Evolutionary conservation across 2,888 invertebrate genomes (phyloP).

Genomic region (Epiblema foenella): DNA sequence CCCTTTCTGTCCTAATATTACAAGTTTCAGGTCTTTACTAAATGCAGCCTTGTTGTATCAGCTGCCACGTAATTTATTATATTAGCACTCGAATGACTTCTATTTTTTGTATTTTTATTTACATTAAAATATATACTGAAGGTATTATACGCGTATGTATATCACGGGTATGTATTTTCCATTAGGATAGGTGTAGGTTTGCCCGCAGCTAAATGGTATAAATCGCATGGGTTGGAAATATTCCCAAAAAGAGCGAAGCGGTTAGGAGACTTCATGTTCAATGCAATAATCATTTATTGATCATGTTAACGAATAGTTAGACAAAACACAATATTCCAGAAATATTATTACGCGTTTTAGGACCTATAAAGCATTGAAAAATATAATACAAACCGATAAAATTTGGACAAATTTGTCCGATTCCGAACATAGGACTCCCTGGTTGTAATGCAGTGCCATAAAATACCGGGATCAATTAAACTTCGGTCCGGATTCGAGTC

Average conservation of each 20-base stretch:
- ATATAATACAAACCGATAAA: background rate
- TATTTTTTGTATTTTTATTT: background rate
- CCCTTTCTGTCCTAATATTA: constrained; percentile 16
- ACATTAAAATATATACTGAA: background rate
- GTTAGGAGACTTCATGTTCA: background rate
- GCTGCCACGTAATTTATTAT: background rate
- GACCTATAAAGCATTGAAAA: background rate
- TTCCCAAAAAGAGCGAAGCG: background rate
- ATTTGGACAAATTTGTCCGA: constrained; percentile 29
- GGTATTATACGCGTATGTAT: background rate
- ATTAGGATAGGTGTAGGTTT: background rate
- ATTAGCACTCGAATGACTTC: background rate
- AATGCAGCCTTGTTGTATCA: background rate
- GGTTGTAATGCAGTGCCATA: constrained; percentile 25
- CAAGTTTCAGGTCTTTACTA: background rate
- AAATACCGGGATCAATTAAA: constrained; percentile 45
- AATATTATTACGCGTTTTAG: background rate
- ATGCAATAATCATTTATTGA: background rate
- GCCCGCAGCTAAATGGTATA: background rate
- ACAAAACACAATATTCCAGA: background rate
- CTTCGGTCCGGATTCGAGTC: constrained; percentile 24
- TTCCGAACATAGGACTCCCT: constrained; percentile 7
- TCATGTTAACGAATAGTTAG: background rate
- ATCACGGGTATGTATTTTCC: background rate
- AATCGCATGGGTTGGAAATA: background rate